Base-by-base conservation (phyloP, 2,888 invertebrate genomes). In the Melanotus villosus region DNA sequence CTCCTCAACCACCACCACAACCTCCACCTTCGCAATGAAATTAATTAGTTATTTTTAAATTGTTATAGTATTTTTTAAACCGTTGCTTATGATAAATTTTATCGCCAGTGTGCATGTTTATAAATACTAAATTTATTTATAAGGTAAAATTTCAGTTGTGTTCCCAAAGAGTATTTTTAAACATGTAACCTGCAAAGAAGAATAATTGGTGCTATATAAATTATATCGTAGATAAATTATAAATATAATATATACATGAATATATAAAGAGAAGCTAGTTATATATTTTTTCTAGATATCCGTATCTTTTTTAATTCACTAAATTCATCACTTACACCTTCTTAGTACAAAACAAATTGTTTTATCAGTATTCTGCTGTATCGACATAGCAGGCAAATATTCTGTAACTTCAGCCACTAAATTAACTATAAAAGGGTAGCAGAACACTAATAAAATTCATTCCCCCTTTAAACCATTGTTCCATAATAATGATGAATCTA, bases 401-500 rank as follows among this genome's bases (percentile, higher is more conserved):
- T 57, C 14, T 56, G n/a, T 60, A 43, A 16, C 19, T 19, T 9
- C n/a, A 30, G 5, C 18, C 9, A 7, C 14, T 38, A 23, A 62
- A 67, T 56, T 50, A 5, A 12, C 14, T 32, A 36, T 60, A 32
- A 54, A 60, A 54, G 47, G 63, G 18, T 62, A 52, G 66, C 66
- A 66, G 65, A 66, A 58, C 43, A 59, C 60, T 54, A 68, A 69
- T 65, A 72, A 69, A 66, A 72, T 62, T 62, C 72, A 69, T 69
- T 72, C 66, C 68, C 72, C 58, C 18, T 57, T 56, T 57, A 56
- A 68, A 45, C 65, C 65, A 38, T 56, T 65, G 62, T 71, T 68
- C 71, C 71, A 68, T 71, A 71, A 60, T 68, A 57, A 65, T 54
- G 62, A 68, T 73, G 73, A 79, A 83, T 82, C 84, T 84, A 84